A percentile compares a stretch with the other conserved stretches of the same genome.
phyloP scores from a whole-genome alignment of 2,888 invertebrate species.

The Heliconius sara region DNA sequence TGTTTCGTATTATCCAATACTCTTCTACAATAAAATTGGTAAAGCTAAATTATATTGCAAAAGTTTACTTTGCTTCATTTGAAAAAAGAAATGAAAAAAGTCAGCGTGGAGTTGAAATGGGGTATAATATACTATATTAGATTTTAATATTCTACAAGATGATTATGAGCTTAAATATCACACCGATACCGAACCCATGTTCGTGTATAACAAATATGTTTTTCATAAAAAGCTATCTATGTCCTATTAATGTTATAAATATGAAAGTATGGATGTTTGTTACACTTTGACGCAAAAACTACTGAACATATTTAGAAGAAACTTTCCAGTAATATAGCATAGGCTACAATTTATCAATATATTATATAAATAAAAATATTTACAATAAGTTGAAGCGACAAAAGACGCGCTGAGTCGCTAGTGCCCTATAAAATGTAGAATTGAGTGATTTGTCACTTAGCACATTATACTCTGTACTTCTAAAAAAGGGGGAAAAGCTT shows the following conservation, averaged over 20 bases:
- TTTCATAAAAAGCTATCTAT: background rate
- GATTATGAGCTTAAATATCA: background rate
- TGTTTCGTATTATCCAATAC: constrained; percentile 18
- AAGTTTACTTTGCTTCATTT: background rate
- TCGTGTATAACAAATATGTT: background rate
- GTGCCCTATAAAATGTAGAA: background rate
- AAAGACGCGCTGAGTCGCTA: too few relatives aligned
- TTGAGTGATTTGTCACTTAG: background rate
- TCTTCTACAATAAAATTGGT: constrained; percentile 12
- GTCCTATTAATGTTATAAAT: too few relatives aligned
- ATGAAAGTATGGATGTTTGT: too few relatives aligned
- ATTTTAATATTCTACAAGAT: background rate
- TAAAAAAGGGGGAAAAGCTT: background rate
- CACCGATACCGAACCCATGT: background rate
- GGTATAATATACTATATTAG: background rate
- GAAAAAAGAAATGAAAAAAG: background rate
- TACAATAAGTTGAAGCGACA: too few relatives aligned
- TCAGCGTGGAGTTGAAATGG: background rate
- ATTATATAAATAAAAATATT: too few relatives aligned
- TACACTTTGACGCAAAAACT: too few relatives aligned
- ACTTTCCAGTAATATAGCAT: too few relatives aligned
- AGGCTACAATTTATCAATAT: too few relatives aligned
- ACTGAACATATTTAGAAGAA: too few relatives aligned
- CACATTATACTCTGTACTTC: background rate
- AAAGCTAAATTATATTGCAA: constrained; percentile 13